These are phyloP conservation scores for Lophochroa leadbeateri DNA, from an alignment of 2,113 vertebrate genomes.

Conservation along the genomic window DNA sequence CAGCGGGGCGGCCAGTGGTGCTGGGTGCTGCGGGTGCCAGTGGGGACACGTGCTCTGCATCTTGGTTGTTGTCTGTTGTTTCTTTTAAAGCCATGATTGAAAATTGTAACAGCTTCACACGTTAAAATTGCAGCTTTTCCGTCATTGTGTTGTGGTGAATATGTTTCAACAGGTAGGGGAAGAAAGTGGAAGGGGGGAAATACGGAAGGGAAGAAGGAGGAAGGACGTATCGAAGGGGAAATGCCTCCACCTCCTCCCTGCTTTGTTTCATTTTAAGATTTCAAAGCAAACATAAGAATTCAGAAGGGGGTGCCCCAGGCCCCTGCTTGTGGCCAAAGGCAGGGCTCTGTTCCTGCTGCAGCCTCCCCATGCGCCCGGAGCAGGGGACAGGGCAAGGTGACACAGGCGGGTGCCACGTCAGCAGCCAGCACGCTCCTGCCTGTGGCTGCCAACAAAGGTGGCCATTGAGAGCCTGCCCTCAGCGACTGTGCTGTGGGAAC, in stretches of 20 bases:
- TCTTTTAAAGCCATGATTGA: not conserved
- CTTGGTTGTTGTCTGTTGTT: not conserved
- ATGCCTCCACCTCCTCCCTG: not conserved
- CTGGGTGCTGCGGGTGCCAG: not conserved
- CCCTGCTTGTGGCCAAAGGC: not conserved
- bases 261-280: not conserved
- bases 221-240: not conserved
- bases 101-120: not conserved
- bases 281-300: not conserved
- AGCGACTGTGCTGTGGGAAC: not conserved
- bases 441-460: not conserved
- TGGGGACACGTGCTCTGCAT: not conserved
- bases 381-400: not conserved
- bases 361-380: not conserved
- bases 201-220: not conserved
- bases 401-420: not conserved
- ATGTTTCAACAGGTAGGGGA: not conserved
- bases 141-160: accelerated
- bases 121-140: not conserved
- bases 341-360: not conserved
- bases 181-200: not conserved
- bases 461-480: not conserved
- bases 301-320: not conserved
- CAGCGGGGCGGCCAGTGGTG: accelerated
- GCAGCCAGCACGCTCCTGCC: not conserved